These are phyloP conservation scores for Plecturocebus donacophilus DNA, from an alignment of 2,113 vertebrate genomes.

Conservation along the genomic window DNA sequence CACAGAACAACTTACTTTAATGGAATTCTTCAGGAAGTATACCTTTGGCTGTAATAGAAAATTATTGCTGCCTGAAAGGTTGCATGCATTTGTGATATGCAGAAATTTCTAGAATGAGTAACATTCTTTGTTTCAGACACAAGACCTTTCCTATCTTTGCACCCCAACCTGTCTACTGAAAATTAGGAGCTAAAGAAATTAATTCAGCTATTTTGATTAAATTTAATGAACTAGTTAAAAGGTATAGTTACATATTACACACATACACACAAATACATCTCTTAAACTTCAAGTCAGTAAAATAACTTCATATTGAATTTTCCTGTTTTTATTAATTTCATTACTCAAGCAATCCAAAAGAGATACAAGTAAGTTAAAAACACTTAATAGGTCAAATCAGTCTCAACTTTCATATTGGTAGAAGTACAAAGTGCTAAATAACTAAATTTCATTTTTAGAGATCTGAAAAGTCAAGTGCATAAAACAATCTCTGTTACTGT, in stretches of 20 bases:
- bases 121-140: neutral
- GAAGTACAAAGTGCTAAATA: neutral
- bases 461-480: neutral
- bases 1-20: constrained; percentile 33
- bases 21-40: constrained; percentile 42
- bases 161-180: neutral
- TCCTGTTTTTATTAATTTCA: neutral
- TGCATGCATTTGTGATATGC: neutral
- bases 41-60: constrained; percentile 21
- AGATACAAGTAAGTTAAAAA: neutral
- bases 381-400: neutral
- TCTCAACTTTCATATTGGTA: neutral
- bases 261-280: neutral
- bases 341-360: neutral
- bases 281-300: neutral
- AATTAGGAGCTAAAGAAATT: neutral
- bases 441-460: neutral
- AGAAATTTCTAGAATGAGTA: constrained; percentile 32
- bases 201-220: neutral
- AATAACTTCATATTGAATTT: neutral
- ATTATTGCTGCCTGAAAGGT: neutral
- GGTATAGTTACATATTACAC: neutral
- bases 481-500: neutral
- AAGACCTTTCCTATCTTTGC: neutral
- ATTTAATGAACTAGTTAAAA: constrained; percentile 29